Conservation (phyloP, 1,140 invertebrate species). For the Camponotus vicinus region DNA sequence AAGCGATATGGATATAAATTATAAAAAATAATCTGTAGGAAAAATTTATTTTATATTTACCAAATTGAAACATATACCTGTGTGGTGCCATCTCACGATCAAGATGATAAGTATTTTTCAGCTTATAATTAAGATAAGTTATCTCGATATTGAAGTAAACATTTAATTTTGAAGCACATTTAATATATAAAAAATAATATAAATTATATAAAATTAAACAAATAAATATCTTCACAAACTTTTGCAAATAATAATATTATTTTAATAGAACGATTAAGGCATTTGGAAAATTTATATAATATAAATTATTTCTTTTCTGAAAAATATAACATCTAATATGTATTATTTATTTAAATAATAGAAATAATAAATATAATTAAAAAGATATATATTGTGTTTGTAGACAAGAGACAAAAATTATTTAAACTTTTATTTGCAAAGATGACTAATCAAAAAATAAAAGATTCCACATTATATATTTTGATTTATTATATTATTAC, state of each 20-base stretch:
- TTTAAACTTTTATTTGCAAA: not conserved
- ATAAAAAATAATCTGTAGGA: not conserved
- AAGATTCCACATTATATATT: not conserved
- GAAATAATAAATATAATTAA: not conserved
- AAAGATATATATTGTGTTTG: not conserved
- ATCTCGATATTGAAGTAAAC: not conserved
- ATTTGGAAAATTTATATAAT: not conserved
- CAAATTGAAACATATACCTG: conserved; percentile 15
- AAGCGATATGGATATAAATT: not conserved
- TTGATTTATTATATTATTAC: not conserved
- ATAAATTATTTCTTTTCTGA: not conserved
- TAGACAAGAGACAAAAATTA: not conserved
- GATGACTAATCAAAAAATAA: not conserved
- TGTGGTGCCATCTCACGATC: conserved; percentile 55
- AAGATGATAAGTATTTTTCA: conserved; percentile 33
- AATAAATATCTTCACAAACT: not conserved
- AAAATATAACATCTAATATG: not conserved
- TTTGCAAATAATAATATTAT: not conserved
- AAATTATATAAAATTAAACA: not conserved
- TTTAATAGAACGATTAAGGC: not conserved
- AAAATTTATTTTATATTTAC: conserved; percentile 16
- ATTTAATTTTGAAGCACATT: not conserved
- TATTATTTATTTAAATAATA: conserved; percentile 25
- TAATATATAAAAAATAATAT: not conserved
- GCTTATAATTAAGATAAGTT: not conserved